Conservation (phyloP, 2,113 vertebrate genomes). For the Sylvietta virens region DNA sequence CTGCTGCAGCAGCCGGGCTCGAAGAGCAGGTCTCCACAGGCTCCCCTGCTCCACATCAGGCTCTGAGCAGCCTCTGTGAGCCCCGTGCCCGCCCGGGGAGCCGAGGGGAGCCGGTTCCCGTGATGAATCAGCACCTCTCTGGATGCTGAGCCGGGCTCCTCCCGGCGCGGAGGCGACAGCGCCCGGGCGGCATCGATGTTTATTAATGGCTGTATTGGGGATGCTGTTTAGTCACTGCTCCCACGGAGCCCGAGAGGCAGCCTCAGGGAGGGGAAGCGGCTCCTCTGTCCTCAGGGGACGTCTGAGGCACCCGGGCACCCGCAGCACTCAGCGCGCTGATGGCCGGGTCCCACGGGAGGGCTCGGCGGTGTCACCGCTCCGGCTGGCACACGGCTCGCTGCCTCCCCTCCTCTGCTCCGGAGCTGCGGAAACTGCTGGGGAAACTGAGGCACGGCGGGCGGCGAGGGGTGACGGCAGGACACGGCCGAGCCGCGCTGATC, state of each 20-base stretch:
- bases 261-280: background rate
- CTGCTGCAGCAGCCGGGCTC: background rate
- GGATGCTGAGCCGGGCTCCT: constrained; percentile 6
- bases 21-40: background rate
- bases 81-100: background rate
- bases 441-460: background rate
- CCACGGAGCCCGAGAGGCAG: background rate
- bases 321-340: rapidly evolving
- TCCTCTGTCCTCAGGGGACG: background rate
- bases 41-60: rapidly evolving
- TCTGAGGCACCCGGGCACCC: background rate
- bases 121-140: constrained; percentile 54
- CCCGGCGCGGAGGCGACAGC: constrained; percentile 22
- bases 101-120: background rate
- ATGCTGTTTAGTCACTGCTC: constrained; percentile 67
- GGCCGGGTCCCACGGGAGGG: background rate
- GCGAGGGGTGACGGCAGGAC: background rate
- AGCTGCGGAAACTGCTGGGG: background rate
- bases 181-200: constrained; percentile 30
- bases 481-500: rapidly evolving
- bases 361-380: rapidly evolving
- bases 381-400: background rate
- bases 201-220: constrained; percentile 46
- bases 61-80: background rate
- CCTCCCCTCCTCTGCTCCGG: background rate